Percentiles rank a stretch among this genome's conserved stretches.
Conservation (phyloP, 2,888 invertebrate species). For the Amphipoea oculea region DNA sequence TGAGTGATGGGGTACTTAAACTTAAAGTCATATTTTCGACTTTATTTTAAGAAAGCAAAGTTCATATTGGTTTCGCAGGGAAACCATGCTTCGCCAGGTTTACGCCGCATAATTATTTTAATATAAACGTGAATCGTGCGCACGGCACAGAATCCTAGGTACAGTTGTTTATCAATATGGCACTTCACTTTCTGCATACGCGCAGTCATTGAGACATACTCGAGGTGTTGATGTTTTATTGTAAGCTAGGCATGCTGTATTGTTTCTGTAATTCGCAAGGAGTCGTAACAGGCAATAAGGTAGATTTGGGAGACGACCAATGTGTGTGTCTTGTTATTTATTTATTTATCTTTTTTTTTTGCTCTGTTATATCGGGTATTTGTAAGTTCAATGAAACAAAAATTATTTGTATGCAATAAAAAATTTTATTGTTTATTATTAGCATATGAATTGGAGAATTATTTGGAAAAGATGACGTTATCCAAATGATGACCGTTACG, state of each 20-base stretch:
- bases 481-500: no score
- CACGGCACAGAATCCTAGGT: background rate
- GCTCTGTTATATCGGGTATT: background rate
- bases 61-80: background rate
- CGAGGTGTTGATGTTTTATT: background rate
- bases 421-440: no score
- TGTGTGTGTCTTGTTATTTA: no score
- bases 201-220: constrained; percentile 4
- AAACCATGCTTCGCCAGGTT: constrained; percentile 2
- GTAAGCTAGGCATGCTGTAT: background rate
- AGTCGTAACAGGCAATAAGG: background rate
- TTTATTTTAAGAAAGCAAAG: background rate
- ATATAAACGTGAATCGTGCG: background rate
- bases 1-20: background rate
- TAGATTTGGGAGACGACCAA: background rate
- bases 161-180: constrained; percentile 33
- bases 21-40: background rate
- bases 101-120: background rate
- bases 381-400: no score
- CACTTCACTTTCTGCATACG: constrained; percentile 11
- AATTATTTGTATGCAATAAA: no score
- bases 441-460: no score
- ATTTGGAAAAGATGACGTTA: no score
- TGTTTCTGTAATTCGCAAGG: background rate
- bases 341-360: no score